phyloP scores from a whole-genome alignment of 2,113 vertebrate genomes.

The Anguilla japonica region DNA sequence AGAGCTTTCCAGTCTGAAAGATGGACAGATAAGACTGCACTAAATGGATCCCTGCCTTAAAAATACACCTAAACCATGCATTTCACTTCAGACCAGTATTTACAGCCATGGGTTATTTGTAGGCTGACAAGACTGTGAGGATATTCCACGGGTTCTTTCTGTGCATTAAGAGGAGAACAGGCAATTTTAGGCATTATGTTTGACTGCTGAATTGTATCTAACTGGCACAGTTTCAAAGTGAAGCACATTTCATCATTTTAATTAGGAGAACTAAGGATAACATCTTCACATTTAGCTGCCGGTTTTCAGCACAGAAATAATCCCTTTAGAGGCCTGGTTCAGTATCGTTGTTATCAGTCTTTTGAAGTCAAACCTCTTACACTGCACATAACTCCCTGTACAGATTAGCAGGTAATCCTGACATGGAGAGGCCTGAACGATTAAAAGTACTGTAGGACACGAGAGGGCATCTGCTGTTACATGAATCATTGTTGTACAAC shows the following conservation, averaged over 20 bases:
- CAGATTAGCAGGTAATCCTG: not conserved
- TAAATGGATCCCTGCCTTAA: slow-evolving; percentile 17
- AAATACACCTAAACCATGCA: slow-evolving; percentile 6
- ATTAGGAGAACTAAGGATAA: slow-evolving; percentile 25
- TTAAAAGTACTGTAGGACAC: not conserved
- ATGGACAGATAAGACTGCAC: not conserved
- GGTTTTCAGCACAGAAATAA: slow-evolving; percentile 22
- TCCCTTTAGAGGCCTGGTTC: slow-evolving; percentile 19
- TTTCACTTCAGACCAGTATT: slow-evolving; percentile 15
- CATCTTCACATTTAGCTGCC: not conserved
- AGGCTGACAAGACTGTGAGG: slow-evolving; percentile 11
- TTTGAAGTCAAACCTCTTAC: slow-evolving; percentile 21
- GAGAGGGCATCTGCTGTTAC: not conserved
- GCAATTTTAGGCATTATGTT: not conserved
- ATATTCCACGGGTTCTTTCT: not conserved
- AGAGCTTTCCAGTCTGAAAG: slow-evolving; percentile 30
- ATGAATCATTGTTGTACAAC: not conserved
- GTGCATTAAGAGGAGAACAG: not conserved
- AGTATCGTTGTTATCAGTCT: slow-evolving; percentile 16
- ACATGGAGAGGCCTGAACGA: not conserved
- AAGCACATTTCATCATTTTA: slow-evolving; percentile 17
- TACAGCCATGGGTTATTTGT: slow-evolving; percentile 12
- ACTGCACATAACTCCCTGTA: not conserved
- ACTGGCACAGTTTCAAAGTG: not conserved
- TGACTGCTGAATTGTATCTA: not conserved